Evolutionary conservation across 2,888 invertebrate genomes (phyloP), one percentile per base, ranked within the genome.

Genomic region (Aleiodes leptofemur): DNA sequence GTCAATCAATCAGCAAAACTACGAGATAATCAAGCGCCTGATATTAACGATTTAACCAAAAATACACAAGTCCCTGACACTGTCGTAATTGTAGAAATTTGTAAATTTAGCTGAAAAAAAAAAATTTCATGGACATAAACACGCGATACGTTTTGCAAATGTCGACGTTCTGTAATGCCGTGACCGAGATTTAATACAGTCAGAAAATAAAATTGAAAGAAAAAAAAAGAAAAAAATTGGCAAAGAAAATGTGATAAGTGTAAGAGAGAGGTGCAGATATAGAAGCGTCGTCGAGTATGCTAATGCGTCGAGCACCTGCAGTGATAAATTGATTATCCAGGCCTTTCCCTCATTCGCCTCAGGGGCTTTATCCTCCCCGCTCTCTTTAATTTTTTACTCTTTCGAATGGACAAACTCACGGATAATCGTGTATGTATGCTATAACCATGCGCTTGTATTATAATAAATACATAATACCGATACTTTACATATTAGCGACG

Each of bases 401-500:
- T 74, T 73, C 73, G 75, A 73, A 75, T 72, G 79, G 74, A 75
- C 79, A 76, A 74, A 77, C 77, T 55, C 77, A 77, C 75, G 59
- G 59, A 59, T 59, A 59, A 59, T 59, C 59, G 59, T 59, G 59
- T 38, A 57, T 31, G 29, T 57, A 34, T 31, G n/a, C 64, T 23
- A 59, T 48, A 64, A 50, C 76, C 69, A 71, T 72, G 68, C 68
- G 77, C 78, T 74, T 77, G 81, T 77, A 81, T 82, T 82, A 84
- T 86, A 85, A 86, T 87, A 87, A 87, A 87, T 86, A 87, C 85
- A 85, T 86, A 85, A 87, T 87, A 86, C 84, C 86, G 85, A 86
- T 85, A 82, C 83, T 86, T 85, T 82, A 83, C 84, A 85, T 83
- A 82, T 85, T 79, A 80, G 77, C 77, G 70, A 69, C 69, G 73